Evolutionary conservation across 2,888 invertebrate genomes (phyloP).

Genomic region (Andrena camellia): DNA sequence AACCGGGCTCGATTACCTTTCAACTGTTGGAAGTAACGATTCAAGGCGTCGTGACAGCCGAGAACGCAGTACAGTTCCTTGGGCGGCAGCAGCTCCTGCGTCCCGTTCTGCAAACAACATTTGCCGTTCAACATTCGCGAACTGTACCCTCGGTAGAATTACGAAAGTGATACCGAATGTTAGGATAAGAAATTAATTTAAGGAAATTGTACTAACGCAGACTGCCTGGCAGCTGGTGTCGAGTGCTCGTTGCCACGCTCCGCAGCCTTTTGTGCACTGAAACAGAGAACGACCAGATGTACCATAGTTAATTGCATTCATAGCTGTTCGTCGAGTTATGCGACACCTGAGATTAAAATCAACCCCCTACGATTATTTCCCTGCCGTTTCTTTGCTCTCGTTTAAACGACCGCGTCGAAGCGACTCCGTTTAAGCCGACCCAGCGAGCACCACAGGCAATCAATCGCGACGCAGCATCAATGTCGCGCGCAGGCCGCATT

Average conservation of each 20-base stretch:
- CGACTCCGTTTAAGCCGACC: neutral
- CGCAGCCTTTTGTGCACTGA: conserved; percentile 93
- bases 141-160: neutral
- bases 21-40: conserved; percentile 90
- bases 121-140: neutral
- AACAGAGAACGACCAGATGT: conserved; percentile 80
- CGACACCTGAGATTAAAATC: neutral
- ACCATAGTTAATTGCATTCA: neutral
- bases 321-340: neutral
- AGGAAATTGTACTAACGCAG: conserved; percentile 90
- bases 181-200: conserved; percentile 32
- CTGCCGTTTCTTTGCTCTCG: no score
- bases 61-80: conserved; percentile 92
- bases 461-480: conserved; percentile 9
- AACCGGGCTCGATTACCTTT: conserved; percentile 86
- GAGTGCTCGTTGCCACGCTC: conserved; percentile 91
- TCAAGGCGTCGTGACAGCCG: conserved; percentile 93
- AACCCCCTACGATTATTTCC: no score
- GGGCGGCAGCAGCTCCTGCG: conserved; percentile 89
- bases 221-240: conserved; percentile 91
- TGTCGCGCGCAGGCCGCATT: conserved; percentile 20
- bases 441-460: conserved; percentile 26
- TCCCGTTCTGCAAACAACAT: conserved; percentile 89
- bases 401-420: no score
- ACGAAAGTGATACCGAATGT: neutral